A percentile compares a stretch with the other conserved stretches of the same genome.
Conservation (phyloP, 1,140 invertebrate species). For the Drosophila nebulosa region DNA sequence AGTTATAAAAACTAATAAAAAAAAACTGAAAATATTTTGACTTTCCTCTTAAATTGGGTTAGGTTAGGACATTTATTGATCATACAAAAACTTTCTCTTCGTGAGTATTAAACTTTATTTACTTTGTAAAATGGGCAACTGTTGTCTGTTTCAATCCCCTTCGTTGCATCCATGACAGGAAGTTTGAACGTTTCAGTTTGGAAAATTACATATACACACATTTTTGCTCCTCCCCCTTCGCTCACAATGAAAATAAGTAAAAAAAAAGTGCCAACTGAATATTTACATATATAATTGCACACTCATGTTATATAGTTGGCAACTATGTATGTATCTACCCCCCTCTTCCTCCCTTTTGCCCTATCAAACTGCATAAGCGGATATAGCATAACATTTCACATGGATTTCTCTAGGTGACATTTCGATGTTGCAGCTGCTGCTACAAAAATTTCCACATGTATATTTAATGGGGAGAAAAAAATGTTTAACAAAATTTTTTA, state of each 20-base stretch:
- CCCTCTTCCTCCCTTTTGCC: not conserved
- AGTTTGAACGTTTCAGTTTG: not conserved
- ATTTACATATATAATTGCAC: conserved; percentile 71
- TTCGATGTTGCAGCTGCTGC: conserved; percentile 59
- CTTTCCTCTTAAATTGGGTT: too few relatives aligned
- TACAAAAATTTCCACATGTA: conserved; percentile 56
- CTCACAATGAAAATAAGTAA: not conserved
- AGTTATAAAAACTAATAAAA: too few relatives aligned
- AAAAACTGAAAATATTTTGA: too few relatives aligned
- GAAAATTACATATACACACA: not conserved
- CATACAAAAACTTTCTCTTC: too few relatives aligned
- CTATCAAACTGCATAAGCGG: conserved; percentile 41
- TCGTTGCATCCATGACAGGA: not conserved
- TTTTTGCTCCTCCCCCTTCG: not conserved
- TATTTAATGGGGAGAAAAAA: conserved; percentile 64
- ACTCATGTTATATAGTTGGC: conserved; percentile 53
- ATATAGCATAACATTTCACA: conserved; percentile 42
- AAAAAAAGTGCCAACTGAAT: conserved; percentile 12
- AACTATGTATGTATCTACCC: too few relatives aligned
- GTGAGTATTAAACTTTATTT: not conserved
- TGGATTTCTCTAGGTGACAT: conserved; percentile 48
- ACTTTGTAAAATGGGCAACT: not conserved
- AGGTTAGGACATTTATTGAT: too few relatives aligned
- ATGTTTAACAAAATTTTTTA: conserved; percentile 63
- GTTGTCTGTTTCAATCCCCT: not conserved